Conservation (phyloP, 1,140 invertebrate genomes). For the Forficula auricularia region DNA sequence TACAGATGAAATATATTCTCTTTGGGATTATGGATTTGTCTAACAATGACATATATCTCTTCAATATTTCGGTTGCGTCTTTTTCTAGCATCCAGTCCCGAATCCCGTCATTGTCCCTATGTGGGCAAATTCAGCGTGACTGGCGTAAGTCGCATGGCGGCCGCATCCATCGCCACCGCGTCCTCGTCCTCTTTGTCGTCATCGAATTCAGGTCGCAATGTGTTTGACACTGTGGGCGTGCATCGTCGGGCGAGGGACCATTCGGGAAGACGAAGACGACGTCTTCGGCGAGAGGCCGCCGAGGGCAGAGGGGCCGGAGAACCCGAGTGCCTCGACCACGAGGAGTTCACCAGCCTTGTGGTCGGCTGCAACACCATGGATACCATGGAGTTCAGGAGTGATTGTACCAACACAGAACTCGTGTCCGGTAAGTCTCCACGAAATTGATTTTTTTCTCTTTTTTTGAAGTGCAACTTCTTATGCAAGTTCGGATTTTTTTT, state of each 20-base stretch:
- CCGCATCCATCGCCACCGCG: neutral
- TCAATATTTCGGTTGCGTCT: conserved; percentile 11
- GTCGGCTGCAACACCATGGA: conserved; percentile 48
- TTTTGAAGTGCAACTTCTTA: too few relatives aligned
- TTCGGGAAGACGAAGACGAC: conserved; percentile 16
- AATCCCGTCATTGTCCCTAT: conserved; percentile 45
- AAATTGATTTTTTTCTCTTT: too few relatives aligned
- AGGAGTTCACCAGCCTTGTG: conserved; percentile 37
- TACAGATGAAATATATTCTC: too few relatives aligned
- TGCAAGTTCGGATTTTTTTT: too few relatives aligned
- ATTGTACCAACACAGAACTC: conserved; percentile 38
- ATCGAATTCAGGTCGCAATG: neutral
- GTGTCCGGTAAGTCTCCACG: conserved; percentile 27
- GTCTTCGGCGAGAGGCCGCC: conserved; percentile 13
- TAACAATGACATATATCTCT: too few relatives aligned
- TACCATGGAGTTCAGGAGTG: conserved; percentile 49
- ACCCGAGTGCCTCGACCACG: conserved; percentile 23
- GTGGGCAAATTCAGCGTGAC: conserved; percentile 47
- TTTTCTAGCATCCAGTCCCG: conserved; percentile 43
- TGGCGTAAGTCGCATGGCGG: conserved; percentile 27
- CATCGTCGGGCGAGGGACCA: conserved; percentile 17
- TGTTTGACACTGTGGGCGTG: conserved; percentile 18
- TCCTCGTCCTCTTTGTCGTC: neutral
- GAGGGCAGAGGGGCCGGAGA: conserved; percentile 16
- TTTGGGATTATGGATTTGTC: too few relatives aligned